These are phyloP conservation scores for Portevinia maculata DNA, from an alignment of 2,888 invertebrate species.

Conservation along the genomic window DNA sequence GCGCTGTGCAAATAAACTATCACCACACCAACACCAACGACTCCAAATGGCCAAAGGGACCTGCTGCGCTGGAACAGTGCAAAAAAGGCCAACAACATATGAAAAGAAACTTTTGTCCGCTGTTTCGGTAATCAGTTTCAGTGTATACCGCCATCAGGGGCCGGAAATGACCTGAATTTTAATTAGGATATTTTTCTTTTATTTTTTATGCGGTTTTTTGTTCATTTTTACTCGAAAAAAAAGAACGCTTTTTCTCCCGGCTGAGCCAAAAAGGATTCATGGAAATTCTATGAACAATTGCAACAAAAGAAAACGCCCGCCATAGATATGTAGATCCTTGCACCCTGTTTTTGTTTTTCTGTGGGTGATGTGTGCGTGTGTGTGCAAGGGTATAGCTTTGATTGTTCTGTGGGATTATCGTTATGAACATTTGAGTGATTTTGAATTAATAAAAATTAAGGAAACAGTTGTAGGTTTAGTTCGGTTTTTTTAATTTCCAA, in stretches of 20 bases:
- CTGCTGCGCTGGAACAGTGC: constrained; percentile 1
- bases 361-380: constrained; percentile 45
- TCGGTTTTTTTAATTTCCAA: constrained; percentile 63
- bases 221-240: not conserved
- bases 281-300: not conserved
- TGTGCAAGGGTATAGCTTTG: constrained; percentile 45
- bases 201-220: not conserved
- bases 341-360: constrained; percentile 34
- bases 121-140: not conserved
- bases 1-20: constrained; percentile 6
- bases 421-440: constrained; percentile 81
- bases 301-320: constrained; percentile 39
- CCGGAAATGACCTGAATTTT: constrained; percentile 63
- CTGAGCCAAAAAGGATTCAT: not conserved
- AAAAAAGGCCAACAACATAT: constrained; percentile 44
- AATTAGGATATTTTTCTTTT: constrained; percentile 41
- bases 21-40: not conserved
- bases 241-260: not conserved
- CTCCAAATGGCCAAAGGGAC: not conserved
- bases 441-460: constrained; percentile 80
- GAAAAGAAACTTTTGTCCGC: constrained; percentile 19
- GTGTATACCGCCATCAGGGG: not conserved
- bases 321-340: constrained; percentile 27
- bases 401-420: constrained; percentile 79
- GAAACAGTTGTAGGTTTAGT: constrained; percentile 81